A percentile compares a stretch with the other conserved stretches of the same genome.
These are phyloP conservation scores for Sinelater perroti DNA, from an alignment of 2,888 invertebrate genomes.

Conservation along the genomic window DNA sequence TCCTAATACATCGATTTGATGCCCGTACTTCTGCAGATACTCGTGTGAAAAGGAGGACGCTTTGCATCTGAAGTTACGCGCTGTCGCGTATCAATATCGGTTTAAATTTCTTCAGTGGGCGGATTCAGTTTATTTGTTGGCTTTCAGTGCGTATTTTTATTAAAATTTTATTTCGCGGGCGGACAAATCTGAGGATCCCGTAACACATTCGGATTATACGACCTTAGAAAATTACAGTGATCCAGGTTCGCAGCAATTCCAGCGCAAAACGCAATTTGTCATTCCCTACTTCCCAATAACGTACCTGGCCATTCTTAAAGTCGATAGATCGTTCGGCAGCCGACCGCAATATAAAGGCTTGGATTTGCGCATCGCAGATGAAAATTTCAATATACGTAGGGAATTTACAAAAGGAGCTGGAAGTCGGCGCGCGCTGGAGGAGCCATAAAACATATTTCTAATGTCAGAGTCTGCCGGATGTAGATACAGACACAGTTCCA, in stretches of 20 bases:
- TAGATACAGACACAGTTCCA: conserved; percentile 28
- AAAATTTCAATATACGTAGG: conserved; percentile 12
- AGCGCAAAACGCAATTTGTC: no score
- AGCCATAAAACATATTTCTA: conserved; percentile 28
- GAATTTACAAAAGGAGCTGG: conserved; percentile 6
- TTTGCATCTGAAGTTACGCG: conserved; percentile 32
- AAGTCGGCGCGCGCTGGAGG: conserved; percentile 1
- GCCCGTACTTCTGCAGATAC: conserved; percentile 32
- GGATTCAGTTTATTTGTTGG: no score
- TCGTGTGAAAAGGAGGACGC: conserved; percentile 38
- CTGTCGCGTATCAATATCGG: no score
- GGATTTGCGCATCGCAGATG: conserved; percentile 1
- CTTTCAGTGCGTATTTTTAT: no score
- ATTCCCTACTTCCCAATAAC: no score
- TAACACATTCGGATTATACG: no score
- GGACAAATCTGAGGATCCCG: no score
- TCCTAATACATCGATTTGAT: conserved; percentile 20
- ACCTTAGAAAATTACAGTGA: no score
- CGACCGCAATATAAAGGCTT: not conserved
- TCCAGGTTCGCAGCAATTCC: no score
- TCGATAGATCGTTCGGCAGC: not conserved
- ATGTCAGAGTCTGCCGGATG: conserved; percentile 23
- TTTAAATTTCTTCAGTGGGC: no score
- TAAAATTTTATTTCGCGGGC: no score
- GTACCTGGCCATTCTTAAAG: not conserved